phyloP scores from a whole-genome alignment of 2,888 invertebrate genomes.

The Zaprionus bogoriensis region DNA sequence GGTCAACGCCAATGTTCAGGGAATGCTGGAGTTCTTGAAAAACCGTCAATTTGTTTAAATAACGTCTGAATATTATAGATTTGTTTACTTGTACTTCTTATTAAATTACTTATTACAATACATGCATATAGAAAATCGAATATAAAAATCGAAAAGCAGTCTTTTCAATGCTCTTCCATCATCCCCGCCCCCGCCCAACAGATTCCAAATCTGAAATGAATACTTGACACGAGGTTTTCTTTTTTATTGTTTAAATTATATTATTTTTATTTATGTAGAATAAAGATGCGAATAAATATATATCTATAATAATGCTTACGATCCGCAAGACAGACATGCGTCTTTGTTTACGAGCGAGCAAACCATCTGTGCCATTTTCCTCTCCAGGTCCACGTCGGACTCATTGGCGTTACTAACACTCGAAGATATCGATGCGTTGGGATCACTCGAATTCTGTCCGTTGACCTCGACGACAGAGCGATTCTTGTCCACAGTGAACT shows the following conservation, averaged over 20 bases:
- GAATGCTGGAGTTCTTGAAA: slow-evolving; percentile 81
- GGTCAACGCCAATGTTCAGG: slow-evolving; percentile 81
- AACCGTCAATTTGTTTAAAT: slow-evolving; percentile 79
- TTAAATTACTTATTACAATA: slow-evolving; percentile 66
- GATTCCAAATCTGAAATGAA: too few relatives aligned
- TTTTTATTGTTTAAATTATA: neutral
- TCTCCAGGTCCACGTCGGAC: slow-evolving; percentile 71
- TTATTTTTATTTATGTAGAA: slow-evolving; percentile 1
- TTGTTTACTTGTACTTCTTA: slow-evolving; percentile 71
- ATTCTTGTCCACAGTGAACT: slow-evolving; percentile 97
- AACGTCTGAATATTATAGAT: slow-evolving; percentile 65
- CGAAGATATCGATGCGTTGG: slow-evolving; percentile 16
- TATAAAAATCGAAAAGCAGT: slow-evolving; percentile 43
- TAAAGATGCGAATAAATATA: neutral
- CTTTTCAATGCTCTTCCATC: slow-evolving; percentile 30
- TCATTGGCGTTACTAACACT: neutral
- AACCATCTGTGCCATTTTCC: slow-evolving; percentile 89
- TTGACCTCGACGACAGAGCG: slow-evolving; percentile 83
- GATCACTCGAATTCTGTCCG: slow-evolving; percentile 26
- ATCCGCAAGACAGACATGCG: slow-evolving; percentile 93
- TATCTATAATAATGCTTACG: slow-evolving; percentile 83
- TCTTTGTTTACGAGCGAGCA: slow-evolving; percentile 95
- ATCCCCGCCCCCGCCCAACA: too few relatives aligned
- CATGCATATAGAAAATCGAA: slow-evolving; percentile 69
- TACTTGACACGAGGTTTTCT: neutral